phyloP scores from a whole-genome alignment of 2,888 invertebrate species.

The Mantis religiosa region DNA sequence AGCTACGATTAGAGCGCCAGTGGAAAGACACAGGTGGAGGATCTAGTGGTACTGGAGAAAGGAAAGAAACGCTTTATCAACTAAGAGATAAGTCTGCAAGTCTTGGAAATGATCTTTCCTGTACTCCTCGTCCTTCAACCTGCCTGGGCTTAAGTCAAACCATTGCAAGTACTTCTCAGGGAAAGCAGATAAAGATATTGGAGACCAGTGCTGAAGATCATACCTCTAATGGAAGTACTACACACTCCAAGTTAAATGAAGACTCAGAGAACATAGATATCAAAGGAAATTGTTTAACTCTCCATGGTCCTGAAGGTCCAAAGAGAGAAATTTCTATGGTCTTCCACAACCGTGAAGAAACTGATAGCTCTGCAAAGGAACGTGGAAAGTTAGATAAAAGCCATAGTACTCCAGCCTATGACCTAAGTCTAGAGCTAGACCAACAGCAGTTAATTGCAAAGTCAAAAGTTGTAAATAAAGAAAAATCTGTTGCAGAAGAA shows the following conservation, averaged over 20 bases:
- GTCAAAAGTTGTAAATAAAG: background rate
- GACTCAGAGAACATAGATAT: background rate
- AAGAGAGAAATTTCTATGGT: background rate
- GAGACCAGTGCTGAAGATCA: background rate
- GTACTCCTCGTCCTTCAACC: constrained; percentile 58
- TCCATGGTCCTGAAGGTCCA: background rate
- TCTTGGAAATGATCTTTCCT: constrained; percentile 69
- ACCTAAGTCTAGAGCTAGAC: constrained; percentile 41
- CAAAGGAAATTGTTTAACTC: background rate
- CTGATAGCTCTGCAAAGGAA: constrained; percentile 34
- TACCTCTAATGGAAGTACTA: constrained; percentile 28
- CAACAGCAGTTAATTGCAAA: background rate
- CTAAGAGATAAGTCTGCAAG: constrained; percentile 73
- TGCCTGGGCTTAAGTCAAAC: constrained; percentile 50
- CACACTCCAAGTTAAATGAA: background rate
- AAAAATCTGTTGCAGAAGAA: constrained; percentile 39
- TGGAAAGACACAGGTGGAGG: constrained; percentile 41
- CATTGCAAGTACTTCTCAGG: background rate
- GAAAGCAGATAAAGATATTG: background rate
- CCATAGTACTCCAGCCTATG: constrained; percentile 79
- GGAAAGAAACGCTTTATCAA: constrained; percentile 46
- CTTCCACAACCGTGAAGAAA: background rate
- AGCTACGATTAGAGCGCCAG: constrained; percentile 57
- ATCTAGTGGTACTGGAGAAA: background rate
- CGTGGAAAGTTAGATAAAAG: constrained; percentile 70